Percentiles rank a stretch among this genome's conserved stretches.
phyloP scores from a whole-genome alignment of 2,113 vertebrate species.

The Petroica traversi region DNA sequence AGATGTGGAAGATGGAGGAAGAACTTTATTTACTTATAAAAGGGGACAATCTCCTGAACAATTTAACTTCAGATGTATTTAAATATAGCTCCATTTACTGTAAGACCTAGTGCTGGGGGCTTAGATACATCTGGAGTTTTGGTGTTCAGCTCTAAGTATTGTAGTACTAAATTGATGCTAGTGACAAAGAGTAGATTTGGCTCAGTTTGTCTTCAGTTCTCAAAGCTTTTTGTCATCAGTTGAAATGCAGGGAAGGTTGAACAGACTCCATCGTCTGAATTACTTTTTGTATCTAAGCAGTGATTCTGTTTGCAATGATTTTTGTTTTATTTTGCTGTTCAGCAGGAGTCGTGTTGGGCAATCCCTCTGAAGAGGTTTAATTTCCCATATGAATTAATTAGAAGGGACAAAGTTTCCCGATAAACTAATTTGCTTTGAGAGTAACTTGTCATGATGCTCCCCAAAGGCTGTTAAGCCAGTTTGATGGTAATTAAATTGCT shows the following conservation, averaged over 20 bases:
- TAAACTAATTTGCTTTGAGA: background rate
- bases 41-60: background rate
- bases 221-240: background rate
- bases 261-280: background rate
- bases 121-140: background rate
- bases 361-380: background rate
- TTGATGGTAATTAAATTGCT: background rate
- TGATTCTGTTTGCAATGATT: background rate
- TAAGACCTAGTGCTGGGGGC: background rate
- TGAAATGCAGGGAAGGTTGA: background rate
- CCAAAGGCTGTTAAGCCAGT: background rate
- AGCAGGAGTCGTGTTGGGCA: background rate
- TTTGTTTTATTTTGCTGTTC: background rate
- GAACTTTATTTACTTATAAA: background rate
- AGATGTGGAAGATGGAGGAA: background rate
- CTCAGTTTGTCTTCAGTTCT: background rate
- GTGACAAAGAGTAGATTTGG: background rate
- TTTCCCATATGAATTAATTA: constrained; percentile 9
- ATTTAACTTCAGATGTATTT: background rate
- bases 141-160: background rate
- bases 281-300: background rate
- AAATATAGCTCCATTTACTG: background rate
- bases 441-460: background rate
- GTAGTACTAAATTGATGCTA: background rate
- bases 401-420: background rate